Evolutionary conservation across 2,888 invertebrate genomes (phyloP), one percentile per base, ranked within the genome.

Genomic region (Heterodera filipjevi): DNA sequence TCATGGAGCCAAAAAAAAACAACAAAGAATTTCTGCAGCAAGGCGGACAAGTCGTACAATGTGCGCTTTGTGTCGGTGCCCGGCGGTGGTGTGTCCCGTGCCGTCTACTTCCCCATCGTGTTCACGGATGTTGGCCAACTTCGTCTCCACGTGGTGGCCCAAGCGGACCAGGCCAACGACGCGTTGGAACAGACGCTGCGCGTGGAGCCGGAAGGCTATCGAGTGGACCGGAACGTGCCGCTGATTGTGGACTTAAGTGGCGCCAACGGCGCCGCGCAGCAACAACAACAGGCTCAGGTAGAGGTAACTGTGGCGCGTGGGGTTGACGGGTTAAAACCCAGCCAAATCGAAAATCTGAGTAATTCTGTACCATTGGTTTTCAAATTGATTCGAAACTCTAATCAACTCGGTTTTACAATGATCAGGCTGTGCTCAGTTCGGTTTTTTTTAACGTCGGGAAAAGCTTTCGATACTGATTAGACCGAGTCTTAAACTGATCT

Each of bases 61-160:
- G 82, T 84, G 16, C 82, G 87, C n/a, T 72, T 84, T 5, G 85
- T 88, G 0, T 84, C 86, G 19, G 89, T 89, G 10, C 87, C 88
- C 22, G 89, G 86, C n/a, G 86, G 85, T 5, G 89, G 89, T 44
- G 85, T 83, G 10, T 88, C 89, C 10, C 86, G 87, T 77, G 87
- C 88, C 19, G 88, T 88, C 59, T 94, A 94, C 77, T 94, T 98
- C 90, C 93, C 95, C 91, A 93, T 95, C 77, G 92, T 93, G 22
- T 94, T 95, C 0, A 92, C 92, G 80, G 92, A 92, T 81, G 90
- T 94, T 16, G 95, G 95, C 30, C 64, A 66, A 22, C 32, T 75
- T 27, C 90, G 75, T 30, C 19, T 75, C 22, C 79, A 81, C 30
- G 82, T 86, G 10, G 81, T 80, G 14, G 86, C 85, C 3, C 81